Evolutionary conservation across 1,140 invertebrate species (phyloP), one percentile per base, ranked within the genome.

Genomic region (Microplitis mediator): DNA sequence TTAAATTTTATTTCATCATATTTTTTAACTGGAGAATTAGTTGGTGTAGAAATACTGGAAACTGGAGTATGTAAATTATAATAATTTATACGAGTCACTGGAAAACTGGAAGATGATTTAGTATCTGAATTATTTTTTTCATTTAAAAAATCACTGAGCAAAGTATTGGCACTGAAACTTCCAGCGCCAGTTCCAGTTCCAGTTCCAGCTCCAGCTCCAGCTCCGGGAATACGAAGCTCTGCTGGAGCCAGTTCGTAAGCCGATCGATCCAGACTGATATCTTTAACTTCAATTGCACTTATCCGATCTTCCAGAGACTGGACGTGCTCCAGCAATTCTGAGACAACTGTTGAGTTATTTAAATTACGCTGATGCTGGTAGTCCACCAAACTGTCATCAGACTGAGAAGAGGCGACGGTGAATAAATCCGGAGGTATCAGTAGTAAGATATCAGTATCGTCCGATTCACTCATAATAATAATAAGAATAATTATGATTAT

Each of bases 391-490:
- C 84, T 81, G 11, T 88, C 83, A n/a, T 90, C 88, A 5, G 89
- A 89, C 4, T 88, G 88, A 16, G 90, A 89, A 52, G 85, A 87
- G 11, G 80, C 82, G 39, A 91, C 86, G 45, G 89, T 75, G 80
- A 92, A 93, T 75, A 93, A 91, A 84, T 93, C 90, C 8, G 93
- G 93, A 65, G 93, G 93, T 82, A 94, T 93, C 71, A 93, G 84
- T 73, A 95, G 82, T 71, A 95, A 86, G 76, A 93, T 89, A 85
- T 95, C 93, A 4, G 93, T 95, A 84, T 94, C 93, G 89, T 94
- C 93, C 70, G 93, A 91, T 81, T 94, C 93, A 90, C 93, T 94
- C 93, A 94, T 94, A 81, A 89, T 84, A 62, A 61, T 14, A 16
- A 23, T 23, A 23, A n/a, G n/a, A 2, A 23, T 23, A 23, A 23